Base-by-base conservation (phyloP, 2,888 invertebrate species). In the Linyphia triangularis region DNA sequence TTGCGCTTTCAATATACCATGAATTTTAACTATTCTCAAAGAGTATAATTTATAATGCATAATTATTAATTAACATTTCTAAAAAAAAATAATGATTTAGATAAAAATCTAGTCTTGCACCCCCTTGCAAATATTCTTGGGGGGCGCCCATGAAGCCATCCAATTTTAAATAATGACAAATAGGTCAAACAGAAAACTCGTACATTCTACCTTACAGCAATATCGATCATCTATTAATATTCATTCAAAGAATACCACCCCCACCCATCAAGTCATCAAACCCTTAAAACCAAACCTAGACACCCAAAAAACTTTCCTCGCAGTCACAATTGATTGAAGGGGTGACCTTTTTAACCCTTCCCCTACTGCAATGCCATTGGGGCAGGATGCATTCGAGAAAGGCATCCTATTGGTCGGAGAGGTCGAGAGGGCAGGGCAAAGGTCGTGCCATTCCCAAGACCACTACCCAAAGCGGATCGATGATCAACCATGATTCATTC, bases 381-480 rank as follows among this genome's bases (percentile, higher is more conserved):
- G 73, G 73, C 81, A 75, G 26, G 57, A 33, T 73, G 63, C 79
- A 63, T 73, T 72, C 73, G 69, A 75, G 67, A 67, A 61, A 75
- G 73, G 19, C 73, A 13, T 88, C 67, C 81, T 40, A 88, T 88
- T 88, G 86, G 86, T 73, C 81, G 65, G 22, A 59, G 79, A 81
- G 86, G 86, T 88, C 86, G 86, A 88, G 86, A 81, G 86, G 86
- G 86, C 86, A 81, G 86, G 59, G 73, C 86, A 88, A 88, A 88
- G 86, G 86, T 88, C 86, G 73, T 73, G 79, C 85, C 78, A 77
- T 85, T 85, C 61, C 61, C 40, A 57, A 86, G 85, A 86, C 78
- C 85, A 79, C 85, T 61, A 33, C 72, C 85, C 79, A 65, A 72
- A 30, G 19, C 51, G 79, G 86, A 88, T 88, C 86, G 81, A 88